Evolutionary conservation across 2,113 vertebrate species (phyloP).

Genomic region (Thermophis baileyi): DNA sequence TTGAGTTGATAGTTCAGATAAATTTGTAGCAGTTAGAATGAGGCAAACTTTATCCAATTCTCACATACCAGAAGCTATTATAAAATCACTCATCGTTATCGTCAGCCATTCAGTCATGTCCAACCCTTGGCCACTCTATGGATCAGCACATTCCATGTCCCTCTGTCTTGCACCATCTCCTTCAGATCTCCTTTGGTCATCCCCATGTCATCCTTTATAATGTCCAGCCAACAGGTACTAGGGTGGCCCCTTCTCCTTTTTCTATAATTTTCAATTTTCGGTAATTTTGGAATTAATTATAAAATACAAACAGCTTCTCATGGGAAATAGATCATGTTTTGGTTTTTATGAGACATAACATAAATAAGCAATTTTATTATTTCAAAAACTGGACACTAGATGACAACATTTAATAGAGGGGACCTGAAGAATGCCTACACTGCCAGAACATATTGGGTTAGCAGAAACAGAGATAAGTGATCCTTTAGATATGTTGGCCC

Average conservation of each 20-base stretch:
- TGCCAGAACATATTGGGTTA: neutral
- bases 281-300: neutral
- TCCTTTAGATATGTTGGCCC: neutral
- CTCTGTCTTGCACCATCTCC: too few species aligned
- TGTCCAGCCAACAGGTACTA: neutral
- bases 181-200: too few species aligned
- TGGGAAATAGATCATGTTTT: neutral
- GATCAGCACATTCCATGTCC: too few species aligned
- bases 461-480: neutral
- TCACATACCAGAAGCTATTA: conserved; percentile 2
- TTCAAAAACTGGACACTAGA: neutral
- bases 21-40: neutral
- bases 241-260: too few species aligned
- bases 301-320: neutral
- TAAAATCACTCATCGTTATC: neutral
- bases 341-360: neutral
- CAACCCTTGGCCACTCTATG: too few species aligned
- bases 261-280: neutral
- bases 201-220: too few species aligned
- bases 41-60: conserved; percentile 11
- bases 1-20: conserved; percentile 1
- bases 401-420: neutral
- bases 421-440: neutral
- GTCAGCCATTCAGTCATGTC: too few species aligned
- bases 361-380: neutral